phyloP scores from a whole-genome alignment of 2,888 invertebrate genomes.

The Tetragonisca angustula region DNA sequence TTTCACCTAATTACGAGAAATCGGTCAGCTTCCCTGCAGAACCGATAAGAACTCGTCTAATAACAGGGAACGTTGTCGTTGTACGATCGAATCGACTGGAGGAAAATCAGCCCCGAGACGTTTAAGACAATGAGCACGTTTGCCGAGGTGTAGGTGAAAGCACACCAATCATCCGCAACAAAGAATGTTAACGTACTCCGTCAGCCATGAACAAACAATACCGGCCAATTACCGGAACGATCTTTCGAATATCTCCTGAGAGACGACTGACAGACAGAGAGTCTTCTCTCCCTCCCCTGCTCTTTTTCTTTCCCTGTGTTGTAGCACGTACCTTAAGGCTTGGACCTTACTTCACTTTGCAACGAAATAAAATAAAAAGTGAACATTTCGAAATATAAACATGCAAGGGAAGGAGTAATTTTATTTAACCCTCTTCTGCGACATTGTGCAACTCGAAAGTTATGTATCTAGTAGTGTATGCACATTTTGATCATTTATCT shows the following conservation, averaged over 20 bases:
- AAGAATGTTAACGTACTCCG: slow-evolving; percentile 66
- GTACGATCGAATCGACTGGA: slow-evolving; percentile 27
- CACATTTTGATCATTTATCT: too few relatives aligned
- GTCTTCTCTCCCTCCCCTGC: background rate
- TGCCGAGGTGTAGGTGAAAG: slow-evolving; percentile 71
- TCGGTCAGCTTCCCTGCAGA: slow-evolving; percentile 32
- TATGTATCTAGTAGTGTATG: too few relatives aligned
- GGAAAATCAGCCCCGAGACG: slow-evolving; percentile 38
- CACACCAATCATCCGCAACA: slow-evolving; percentile 66
- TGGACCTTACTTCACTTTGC: too few relatives aligned
- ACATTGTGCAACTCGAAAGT: too few relatives aligned
- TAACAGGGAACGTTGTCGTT: slow-evolving; percentile 42
- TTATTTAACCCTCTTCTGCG: too few relatives aligned
- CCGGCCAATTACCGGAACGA: slow-evolving; percentile 64
- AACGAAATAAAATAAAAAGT: too few relatives aligned
- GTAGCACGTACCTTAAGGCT: too few relatives aligned
- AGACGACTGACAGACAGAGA: slow-evolving; percentile 43
- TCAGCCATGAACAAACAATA: slow-evolving; percentile 71
- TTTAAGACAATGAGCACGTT: slow-evolving; percentile 61
- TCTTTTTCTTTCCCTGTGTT: background rate
- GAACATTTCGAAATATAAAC: too few relatives aligned
- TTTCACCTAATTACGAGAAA: slow-evolving; percentile 54
- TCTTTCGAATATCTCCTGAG: slow-evolving; percentile 45
- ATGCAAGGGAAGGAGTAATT: too few relatives aligned
- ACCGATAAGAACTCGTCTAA: slow-evolving; percentile 49